Percentiles rank a stretch among this genome's conserved stretches.
Evolutionary conservation across 2,797 vertebrate genomes (phyloP).

Genomic region (Enteromius radiatus): DNA sequence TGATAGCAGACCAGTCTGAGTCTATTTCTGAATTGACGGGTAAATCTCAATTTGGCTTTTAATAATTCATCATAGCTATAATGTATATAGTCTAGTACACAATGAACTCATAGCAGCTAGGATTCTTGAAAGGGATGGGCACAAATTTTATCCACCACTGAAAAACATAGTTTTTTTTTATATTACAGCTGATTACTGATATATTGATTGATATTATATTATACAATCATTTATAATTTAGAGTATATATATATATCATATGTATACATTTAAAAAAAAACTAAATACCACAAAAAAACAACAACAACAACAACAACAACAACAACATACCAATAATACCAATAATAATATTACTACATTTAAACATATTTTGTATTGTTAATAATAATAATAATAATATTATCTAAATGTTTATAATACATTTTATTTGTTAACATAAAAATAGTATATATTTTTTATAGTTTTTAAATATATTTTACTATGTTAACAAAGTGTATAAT

Average conservation of each 20-base stretch:
- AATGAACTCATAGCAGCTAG: not conserved
- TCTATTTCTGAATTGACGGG: constrained; percentile 5
- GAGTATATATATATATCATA: not conserved
- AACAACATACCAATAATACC: not conserved
- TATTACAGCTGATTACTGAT: not conserved
- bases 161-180: not conserved
- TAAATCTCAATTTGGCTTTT: not conserved
- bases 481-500: too few relatives aligned
- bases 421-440: too few relatives aligned
- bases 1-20: not conserved
- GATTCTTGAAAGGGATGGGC: not conserved
- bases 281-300: too few relatives aligned
- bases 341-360: too few relatives aligned
- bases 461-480: too few relatives aligned
- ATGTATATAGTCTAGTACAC: not conserved
- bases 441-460: too few relatives aligned
- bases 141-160: not conserved
- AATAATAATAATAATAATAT: too few relatives aligned
- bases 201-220: not conserved
- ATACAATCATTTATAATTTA: not conserved
- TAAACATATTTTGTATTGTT: too few relatives aligned
- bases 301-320: too few relatives aligned
- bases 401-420: too few relatives aligned
- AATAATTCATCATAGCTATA: not conserved
- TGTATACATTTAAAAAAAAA: too few relatives aligned